Percentiles rank a stretch among this genome's conserved stretches.
Conservation (phyloP, 2,113 vertebrate species). For the Alligator sinensis region DNA sequence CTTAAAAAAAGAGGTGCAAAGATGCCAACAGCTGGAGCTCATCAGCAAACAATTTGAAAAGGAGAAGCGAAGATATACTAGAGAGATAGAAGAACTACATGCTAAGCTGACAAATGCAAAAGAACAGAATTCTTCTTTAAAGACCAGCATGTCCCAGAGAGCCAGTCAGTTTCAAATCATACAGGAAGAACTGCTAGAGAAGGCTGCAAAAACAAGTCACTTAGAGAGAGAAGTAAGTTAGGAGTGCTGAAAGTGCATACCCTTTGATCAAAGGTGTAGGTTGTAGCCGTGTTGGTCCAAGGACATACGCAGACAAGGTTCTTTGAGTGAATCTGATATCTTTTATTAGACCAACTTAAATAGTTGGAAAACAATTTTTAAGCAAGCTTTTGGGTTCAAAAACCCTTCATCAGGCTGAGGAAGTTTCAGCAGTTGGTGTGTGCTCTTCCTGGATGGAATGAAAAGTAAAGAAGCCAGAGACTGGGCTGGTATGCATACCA, state of each 20-base stretch:
- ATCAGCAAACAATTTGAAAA: slow-evolving; percentile 83
- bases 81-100: slow-evolving; percentile 80
- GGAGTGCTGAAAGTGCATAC: background rate
- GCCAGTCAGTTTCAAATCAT: slow-evolving; percentile 90
- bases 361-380: too few relatives aligned
- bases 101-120: slow-evolving; percentile 84
- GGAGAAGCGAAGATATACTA: slow-evolving; percentile 81
- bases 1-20: slow-evolving; percentile 75
- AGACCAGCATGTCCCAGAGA: slow-evolving; percentile 89
- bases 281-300: too few relatives aligned
- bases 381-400: too few relatives aligned
- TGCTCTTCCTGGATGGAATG: too few relatives aligned
- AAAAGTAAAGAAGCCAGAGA: too few relatives aligned
- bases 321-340: too few relatives aligned
- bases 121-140: slow-evolving; percentile 87
- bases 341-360: too few relatives aligned
- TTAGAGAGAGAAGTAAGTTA: slow-evolving; percentile 88
- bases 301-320: too few relatives aligned
- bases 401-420: too few relatives aligned
- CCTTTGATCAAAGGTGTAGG: background rate
- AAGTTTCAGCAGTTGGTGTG: too few relatives aligned
- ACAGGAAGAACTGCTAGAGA: slow-evolving; percentile 91
- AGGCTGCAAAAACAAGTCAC: slow-evolving; percentile 82
- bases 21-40: slow-evolving; percentile 81
- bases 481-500: too few relatives aligned